These are phyloP conservation scores for Acanthurus lineatus DNA, from an alignment of 2,797 vertebrate genomes.

Conservation along the genomic window DNA sequence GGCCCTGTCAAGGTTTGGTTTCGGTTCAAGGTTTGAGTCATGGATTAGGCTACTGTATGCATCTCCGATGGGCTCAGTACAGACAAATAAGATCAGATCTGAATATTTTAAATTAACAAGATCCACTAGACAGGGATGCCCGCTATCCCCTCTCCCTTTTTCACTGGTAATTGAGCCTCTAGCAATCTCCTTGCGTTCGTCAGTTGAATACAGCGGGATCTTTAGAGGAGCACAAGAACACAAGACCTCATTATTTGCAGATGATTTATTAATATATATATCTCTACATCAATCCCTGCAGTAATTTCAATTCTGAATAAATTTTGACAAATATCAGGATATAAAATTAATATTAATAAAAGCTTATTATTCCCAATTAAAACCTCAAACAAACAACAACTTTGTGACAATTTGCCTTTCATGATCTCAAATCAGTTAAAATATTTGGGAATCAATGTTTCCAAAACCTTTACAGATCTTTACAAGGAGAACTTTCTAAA, in stretches of 20 bases:
- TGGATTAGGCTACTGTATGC: not conserved
- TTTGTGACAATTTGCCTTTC: not conserved
- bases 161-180: not conserved
- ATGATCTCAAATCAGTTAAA: not conserved
- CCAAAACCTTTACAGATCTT: not conserved
- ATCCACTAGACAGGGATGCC: not conserved
- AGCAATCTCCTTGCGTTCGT: not conserved
- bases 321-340: not conserved
- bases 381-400: not conserved
- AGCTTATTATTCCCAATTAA: not conserved
- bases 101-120: not conserved
- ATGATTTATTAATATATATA: not conserved
- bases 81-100: not conserved
- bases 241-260: not conserved
- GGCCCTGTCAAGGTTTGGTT: slow-evolving; percentile 9
- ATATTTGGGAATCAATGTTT: not conserved
- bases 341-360: not conserved
- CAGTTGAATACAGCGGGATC: not conserved
- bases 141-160: not conserved
- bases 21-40: not conserved
- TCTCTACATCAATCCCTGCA: not conserved
- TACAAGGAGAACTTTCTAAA: not conserved
- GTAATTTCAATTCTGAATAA: not conserved
- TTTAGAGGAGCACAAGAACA: not conserved
- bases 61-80: not conserved